These are phyloP conservation scores for Papilio glaucus DNA, from an alignment of 1,140 invertebrate species.

Conservation along the genomic window DNA sequence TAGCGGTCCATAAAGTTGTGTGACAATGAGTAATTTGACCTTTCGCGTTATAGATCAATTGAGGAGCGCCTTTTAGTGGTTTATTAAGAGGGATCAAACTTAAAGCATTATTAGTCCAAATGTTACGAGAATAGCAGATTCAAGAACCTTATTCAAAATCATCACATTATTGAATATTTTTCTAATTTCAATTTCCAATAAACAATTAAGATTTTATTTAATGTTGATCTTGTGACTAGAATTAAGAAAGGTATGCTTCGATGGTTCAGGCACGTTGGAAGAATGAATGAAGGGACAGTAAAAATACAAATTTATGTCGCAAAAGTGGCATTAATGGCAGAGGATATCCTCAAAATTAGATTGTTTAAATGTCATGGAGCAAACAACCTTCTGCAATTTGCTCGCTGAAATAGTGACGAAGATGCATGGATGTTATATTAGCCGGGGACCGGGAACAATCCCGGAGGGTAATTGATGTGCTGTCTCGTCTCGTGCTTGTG, in stretches of 20 bases:
- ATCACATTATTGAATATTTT: too few relatives aligned
- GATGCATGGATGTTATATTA: conserved; percentile 16
- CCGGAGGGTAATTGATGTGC: conserved; percentile 34
- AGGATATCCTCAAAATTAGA: background rate
- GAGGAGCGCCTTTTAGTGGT: conserved; percentile 29
- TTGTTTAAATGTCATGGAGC: conserved; percentile 24
- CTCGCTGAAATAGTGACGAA: conserved; percentile 12
- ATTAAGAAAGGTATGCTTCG: too few relatives aligned
- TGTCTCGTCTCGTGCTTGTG: background rate
- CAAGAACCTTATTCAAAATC: background rate
- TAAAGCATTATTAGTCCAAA: background rate
- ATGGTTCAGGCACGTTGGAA: too few relatives aligned
- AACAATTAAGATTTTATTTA: too few relatives aligned
- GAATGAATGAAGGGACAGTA: too few relatives aligned
- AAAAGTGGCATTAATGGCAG: background rate
- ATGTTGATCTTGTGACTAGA: too few relatives aligned
- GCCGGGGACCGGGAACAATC: conserved; percentile 16
- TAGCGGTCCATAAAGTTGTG: conserved; percentile 60
- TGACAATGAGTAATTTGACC: conserved; percentile 63
- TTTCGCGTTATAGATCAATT: conserved; percentile 52
- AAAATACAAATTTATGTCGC: too few relatives aligned
- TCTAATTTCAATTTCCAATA: too few relatives aligned
- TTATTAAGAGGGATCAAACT: conserved; percentile 16
- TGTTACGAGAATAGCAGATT: background rate
- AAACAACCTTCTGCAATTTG: conserved; percentile 15